A percentile compares a stretch with the other conserved stretches of the same genome.
Conservation (phyloP, 2,888 invertebrate species). For the Hyposoter dolosus region DNA sequence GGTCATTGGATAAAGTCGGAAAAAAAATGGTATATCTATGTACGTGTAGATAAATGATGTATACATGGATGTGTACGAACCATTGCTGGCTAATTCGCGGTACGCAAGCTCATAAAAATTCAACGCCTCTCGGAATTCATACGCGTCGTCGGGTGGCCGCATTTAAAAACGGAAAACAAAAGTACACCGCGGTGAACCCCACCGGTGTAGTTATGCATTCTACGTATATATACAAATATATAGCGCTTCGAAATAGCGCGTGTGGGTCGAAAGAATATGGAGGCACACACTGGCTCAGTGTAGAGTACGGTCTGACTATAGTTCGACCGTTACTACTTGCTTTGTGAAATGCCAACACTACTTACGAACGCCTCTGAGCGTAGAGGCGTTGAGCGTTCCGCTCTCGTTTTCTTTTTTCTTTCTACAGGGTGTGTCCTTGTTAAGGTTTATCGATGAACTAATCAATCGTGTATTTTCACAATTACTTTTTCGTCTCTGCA, state of each 20-base stretch:
- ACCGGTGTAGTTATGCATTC: conserved; percentile 8
- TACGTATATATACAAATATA: neutral
- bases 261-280: conserved; percentile 26
- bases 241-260: neutral
- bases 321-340: conserved; percentile 61
- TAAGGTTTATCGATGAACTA: neutral
- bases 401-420: conserved; percentile 22
- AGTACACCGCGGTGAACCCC: conserved; percentile 60
- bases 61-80: conserved; percentile 22
- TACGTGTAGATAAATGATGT: conserved; percentile 20
- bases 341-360: conserved; percentile 50
- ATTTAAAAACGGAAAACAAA: conserved; percentile 78
- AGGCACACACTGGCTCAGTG: neutral
- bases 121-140: conserved; percentile 78
- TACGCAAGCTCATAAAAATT: conserved; percentile 78
- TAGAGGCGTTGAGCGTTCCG: conserved; percentile 35
- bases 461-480: neutral
- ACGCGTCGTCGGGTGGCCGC: conserved; percentile 76
- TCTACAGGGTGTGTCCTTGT: neutral
- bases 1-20: neutral
- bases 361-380: conserved; percentile 35
- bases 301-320: conserved; percentile 56
- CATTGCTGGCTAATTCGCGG: conserved; percentile 74
- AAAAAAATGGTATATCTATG: conserved; percentile 1
- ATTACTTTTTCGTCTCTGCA: neutral